These are phyloP conservation scores for Hyles euphorbiae DNA, from an alignment of 1,140 invertebrate species.

Conservation along the genomic window DNA sequence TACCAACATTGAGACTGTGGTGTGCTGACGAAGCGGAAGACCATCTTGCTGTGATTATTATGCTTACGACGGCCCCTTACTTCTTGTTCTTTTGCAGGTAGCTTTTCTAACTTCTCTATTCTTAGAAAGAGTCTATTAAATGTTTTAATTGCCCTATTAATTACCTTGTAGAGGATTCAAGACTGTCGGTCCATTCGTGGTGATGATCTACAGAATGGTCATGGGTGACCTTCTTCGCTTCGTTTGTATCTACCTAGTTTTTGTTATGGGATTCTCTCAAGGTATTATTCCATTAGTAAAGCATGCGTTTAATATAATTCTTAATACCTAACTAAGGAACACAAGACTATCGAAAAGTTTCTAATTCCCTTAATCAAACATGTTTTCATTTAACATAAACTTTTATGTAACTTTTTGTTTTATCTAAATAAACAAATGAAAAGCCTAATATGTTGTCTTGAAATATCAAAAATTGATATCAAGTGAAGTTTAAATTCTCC, in stretches of 20 bases:
- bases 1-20: conserved; percentile 89
- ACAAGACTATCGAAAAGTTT: no score
- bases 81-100: conserved; percentile 99
- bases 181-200: conserved; percentile 98
- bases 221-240: conserved; percentile 96
- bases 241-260: conserved; percentile 96
- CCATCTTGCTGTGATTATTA: conserved; percentile 92
- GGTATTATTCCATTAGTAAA: conserved; percentile 71
- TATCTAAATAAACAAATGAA: no score
- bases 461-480: no score
- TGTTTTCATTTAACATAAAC: no score
- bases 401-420: no score
- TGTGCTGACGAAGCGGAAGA: conserved; percentile 93
- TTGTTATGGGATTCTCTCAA: conserved; percentile 98
- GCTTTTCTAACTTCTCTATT: background rate
- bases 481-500: no score
- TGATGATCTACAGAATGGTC: conserved; percentile 99
- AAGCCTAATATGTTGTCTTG: no score
- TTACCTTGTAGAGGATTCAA: conserved; percentile 89
- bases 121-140: background rate
- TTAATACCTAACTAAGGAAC: no score
- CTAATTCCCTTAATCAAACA: no score
- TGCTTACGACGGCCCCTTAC: conserved; percentile 96
- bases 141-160: background rate
- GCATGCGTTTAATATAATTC: no score